Base-by-base conservation (phyloP, 2,797 vertebrate species). In the Erethizon dorsatum region DNA sequence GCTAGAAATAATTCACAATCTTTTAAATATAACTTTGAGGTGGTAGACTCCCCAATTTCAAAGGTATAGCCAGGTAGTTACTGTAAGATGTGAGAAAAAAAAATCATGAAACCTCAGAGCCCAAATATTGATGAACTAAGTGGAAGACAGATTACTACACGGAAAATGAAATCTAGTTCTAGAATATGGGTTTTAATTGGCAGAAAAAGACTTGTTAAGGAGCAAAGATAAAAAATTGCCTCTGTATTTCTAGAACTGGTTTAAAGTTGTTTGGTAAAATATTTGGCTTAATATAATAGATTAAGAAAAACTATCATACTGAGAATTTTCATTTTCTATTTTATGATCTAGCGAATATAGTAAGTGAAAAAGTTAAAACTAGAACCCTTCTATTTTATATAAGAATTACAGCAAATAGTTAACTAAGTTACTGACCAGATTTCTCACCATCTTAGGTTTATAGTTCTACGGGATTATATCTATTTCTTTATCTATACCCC, bases 261-360 rank as follows among this genome's bases (percentile, higher is more conserved):
- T 83, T 94, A 85, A 79, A 94, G 82, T 73, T 91, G 28, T 71
- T 88, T 47, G 75, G 88, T 93, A 88, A 88, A 79, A 56, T 54
- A 96, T 94, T 94, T 92, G 78, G 24, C 93, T 95, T 88, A 45
- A 88, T 75, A 94, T 92, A 91, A 93, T 18, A 96, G 54, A 94
- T 54, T 71, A 82, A 93, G 82, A 86, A 92, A 96, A 95, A 84
- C 33, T 71, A 82, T n/a, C 28, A 78, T n/a, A 61, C 13, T 92
- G 54, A 88, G 57, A 96, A 90, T 14, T 54, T 90, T 33, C 22
- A 84, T 57, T 56, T 96, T 94, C 45, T 84, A 88, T 31, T 94
- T 96, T 96, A 84, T 63, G 61, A 79, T 85, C 28, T 90, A 94
- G 61, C 45, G 96, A 90, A 95, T 90, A 65, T 1, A 89, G 41